A percentile compares a stretch with the other conserved stretches of the same genome.
Evolutionary conservation across 2,113 vertebrate species (phyloP).

Genomic region (Boulengerochromis microlepis): DNA sequence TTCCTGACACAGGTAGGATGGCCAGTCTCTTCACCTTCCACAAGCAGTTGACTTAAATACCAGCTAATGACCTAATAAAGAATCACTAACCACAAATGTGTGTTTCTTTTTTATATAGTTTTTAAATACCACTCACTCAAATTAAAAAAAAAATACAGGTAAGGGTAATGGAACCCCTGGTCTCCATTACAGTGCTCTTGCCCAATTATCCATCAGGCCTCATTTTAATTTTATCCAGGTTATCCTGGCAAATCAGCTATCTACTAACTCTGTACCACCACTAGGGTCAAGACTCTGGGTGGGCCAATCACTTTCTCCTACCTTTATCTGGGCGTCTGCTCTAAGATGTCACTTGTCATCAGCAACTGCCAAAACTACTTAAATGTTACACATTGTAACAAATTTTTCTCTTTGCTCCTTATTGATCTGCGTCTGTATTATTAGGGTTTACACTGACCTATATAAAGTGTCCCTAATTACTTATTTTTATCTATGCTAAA

Average conservation of each 20-base stretch:
- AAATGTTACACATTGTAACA: not conserved
- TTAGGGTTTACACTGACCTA: not conserved
- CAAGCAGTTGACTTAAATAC: not conserved
- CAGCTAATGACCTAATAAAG: not conserved
- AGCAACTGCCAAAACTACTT: not conserved
- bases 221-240: not conserved
- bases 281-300: not conserved
- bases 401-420: not conserved
- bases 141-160: not conserved
- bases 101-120: not conserved
- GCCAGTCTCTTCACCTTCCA: not conserved
- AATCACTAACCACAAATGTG: not conserved
- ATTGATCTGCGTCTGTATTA: not conserved
- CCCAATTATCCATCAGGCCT: not conserved
- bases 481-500: not conserved
- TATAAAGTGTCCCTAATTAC: not conserved
- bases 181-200: not conserved
- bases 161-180: not conserved
- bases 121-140: not conserved
- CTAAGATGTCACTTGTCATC: not conserved
- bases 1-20: not conserved
- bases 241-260: not conserved
- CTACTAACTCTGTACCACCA: not conserved
- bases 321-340: not conserved
- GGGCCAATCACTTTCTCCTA: not conserved